Evolutionary conservation across 2,888 invertebrate genomes (phyloP).

Genomic region (Anthrax anthrax): DNA sequence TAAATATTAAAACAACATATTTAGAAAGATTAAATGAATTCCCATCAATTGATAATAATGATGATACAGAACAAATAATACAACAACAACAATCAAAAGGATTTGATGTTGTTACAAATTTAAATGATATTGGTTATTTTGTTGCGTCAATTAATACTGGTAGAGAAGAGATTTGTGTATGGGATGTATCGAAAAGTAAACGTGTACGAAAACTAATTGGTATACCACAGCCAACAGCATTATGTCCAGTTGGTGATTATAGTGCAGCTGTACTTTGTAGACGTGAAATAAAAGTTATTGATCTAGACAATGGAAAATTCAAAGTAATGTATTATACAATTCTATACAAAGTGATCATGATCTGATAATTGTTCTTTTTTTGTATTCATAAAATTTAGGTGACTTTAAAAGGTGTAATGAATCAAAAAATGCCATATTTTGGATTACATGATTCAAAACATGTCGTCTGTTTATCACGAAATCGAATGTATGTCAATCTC

Average conservation of each 20-base stretch:
- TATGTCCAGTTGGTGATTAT: slow-evolving; percentile 62
- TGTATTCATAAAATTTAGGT: slow-evolving; percentile 32
- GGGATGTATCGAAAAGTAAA: slow-evolving; percentile 55
- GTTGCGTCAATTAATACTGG: slow-evolving; percentile 62
- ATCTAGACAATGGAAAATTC: slow-evolving; percentile 54
- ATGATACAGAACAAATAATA: slow-evolving; percentile 1
- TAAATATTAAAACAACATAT: slow-evolving; percentile 35
- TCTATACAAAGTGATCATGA: not conserved
- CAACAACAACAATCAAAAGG: slow-evolving; percentile 28
- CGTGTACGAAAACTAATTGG: slow-evolving; percentile 55
- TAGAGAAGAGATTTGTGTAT: slow-evolving; percentile 63
- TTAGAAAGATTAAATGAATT: slow-evolving; percentile 33
- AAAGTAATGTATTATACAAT: slow-evolving; percentile 19
- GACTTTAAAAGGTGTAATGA: slow-evolving; percentile 74
- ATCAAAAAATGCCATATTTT: slow-evolving; percentile 84
- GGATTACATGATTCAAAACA: slow-evolving; percentile 69
- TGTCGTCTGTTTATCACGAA: slow-evolving; percentile 63
- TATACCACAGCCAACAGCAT: slow-evolving; percentile 60
- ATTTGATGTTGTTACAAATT: slow-evolving; percentile 31
- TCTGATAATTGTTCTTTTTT: not conserved
- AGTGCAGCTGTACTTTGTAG: slow-evolving; percentile 68
- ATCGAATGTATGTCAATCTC: slow-evolving; percentile 79
- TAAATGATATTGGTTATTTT: slow-evolving; percentile 45
- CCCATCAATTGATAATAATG: slow-evolving; percentile 20
- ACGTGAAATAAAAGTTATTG: slow-evolving; percentile 64